Evolutionary conservation across 2,797 vertebrate species (phyloP), one percentile per base, ranked within the genome.

Genomic region (Leptodactylus fallax): DNA sequence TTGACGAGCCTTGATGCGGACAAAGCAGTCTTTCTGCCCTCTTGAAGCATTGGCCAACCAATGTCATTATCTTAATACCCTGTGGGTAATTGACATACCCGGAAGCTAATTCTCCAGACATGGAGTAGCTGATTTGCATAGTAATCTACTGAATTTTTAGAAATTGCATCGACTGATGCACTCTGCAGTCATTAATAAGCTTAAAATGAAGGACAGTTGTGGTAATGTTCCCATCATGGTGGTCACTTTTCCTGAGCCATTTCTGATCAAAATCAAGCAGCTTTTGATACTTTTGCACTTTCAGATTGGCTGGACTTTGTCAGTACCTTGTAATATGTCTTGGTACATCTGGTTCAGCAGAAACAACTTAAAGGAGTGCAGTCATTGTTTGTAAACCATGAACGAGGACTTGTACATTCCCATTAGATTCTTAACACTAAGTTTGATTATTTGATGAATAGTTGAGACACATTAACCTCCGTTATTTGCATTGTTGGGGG

Each of bases 81-180:
- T 12, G 7, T 65, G 60, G 58, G 45, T 63, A 23, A 14, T 14
- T 81, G 36, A 12, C 23, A 69, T 53, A 23, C 49, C 81, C 49
- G 69, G 63, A 69, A 19, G 17, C 51, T 36, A 3, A 27, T 69
- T 49, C 49, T 49, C 51, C 16, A 13, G 25, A 69, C 49, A 55
- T 55, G 13, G 51, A 83, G 21, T 71, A 56, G 65, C 65, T 67
- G 53, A 55, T 55, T 21, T 67, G n/a, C 45, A 55, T 90, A 91
- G 92, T 95, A 23, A 9, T 63, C 11, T 61, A 77, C 47, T 60
- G 11, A 36, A 8, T 80, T 25, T 27, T n/a, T 25, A 77, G 7
- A 14, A 58, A 27, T 79, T 27, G 12, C 47, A 25, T 16, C 16
- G 13, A 56, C 14, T 27, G 51, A 8, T 25, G 51, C 74, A 25